Base-by-base conservation (phyloP, 2,113 vertebrate species). In the Leuciscus idus region DNA sequence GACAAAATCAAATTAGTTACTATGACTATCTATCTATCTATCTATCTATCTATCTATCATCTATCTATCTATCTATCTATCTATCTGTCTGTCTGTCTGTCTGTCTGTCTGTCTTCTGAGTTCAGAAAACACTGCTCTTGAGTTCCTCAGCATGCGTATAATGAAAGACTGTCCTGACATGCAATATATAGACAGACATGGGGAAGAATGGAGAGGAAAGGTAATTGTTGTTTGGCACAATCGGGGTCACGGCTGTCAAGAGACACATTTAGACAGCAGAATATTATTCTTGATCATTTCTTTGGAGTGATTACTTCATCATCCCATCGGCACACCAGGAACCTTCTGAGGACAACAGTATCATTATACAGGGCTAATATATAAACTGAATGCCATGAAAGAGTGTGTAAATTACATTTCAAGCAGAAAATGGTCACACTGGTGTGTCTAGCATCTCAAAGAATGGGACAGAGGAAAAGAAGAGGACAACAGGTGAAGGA, bases 161-260 rank as follows among this genome's bases (percentile, higher is more conserved):
- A 68, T 48, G 28, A 81, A 75, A 81, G 61, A 23, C 68, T 80
- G 12, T 59, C 68, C 70, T 72, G 50, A 48, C 68, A 66, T 84
- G 36, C 79, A 78, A 84, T 83, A 43, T 50, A 86, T 12, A 75
- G 26, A 80, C 23, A 19, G 84, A 70, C 46, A 70, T 28, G 48
- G 77, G 73, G 28, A 79, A 28, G 33, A 30, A 82, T 21, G 28
- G 30, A 59, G 43, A 10, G 61, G 28, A 87, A 84, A 59, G 43
- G 64, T 85, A 81, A 87, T 85, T 85, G 83, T 74, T 80, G 83
- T 82, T 83, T 57, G 19, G 48, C 78, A 85, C 73, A 88, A 46
- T 75, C 66, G 85, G 79, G 74, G 74, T 62, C 83, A 88, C 15
- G 23, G 39, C 33, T 85, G 83, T 88, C 79, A 87, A 80, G 50